phyloP scores from a whole-genome alignment of 1,140 invertebrate genomes.

The Temnothorax longispinosus region DNA sequence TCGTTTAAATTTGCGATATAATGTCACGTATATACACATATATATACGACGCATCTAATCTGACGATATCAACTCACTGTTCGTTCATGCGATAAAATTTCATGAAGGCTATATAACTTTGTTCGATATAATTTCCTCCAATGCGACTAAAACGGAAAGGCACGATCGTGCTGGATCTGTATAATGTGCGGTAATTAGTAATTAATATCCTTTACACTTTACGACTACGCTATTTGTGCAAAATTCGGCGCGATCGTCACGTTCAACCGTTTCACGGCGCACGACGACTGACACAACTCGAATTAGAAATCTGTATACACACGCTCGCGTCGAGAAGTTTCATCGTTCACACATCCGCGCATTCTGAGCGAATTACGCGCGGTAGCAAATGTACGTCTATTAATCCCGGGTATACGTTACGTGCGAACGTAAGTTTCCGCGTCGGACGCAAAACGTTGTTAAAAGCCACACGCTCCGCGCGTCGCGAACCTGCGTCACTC shows the following conservation, averaged over 20 bases:
- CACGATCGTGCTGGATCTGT: no score
- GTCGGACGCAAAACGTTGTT: neutral
- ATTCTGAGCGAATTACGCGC: neutral
- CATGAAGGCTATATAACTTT: neutral
- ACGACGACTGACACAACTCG: neutral
- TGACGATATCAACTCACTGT: neutral
- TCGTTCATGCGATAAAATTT: neutral
- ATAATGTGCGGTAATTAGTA: neutral
- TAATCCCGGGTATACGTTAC: neutral
- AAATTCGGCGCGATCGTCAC: neutral
- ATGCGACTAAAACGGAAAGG: neutral
- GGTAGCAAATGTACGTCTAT: slow-evolving; percentile 1
- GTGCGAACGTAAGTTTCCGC: neutral
- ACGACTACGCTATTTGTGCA: neutral
- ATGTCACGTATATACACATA: no score
- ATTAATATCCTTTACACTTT: neutral
- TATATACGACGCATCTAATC: neutral
- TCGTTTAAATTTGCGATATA: neutral
- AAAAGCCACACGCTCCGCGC: neutral
- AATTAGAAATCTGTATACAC: neutral
- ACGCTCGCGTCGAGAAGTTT: neutral
- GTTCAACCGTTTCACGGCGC: slow-evolving; percentile 6
- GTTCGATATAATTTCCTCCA: neutral
- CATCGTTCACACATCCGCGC: neutral
- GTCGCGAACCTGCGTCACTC: neutral